A percentile compares a stretch with the other conserved stretches of the same genome.
phyloP scores from a whole-genome alignment of 2,797 vertebrate genomes.

The Melanotaenia parkinsoni region DNA sequence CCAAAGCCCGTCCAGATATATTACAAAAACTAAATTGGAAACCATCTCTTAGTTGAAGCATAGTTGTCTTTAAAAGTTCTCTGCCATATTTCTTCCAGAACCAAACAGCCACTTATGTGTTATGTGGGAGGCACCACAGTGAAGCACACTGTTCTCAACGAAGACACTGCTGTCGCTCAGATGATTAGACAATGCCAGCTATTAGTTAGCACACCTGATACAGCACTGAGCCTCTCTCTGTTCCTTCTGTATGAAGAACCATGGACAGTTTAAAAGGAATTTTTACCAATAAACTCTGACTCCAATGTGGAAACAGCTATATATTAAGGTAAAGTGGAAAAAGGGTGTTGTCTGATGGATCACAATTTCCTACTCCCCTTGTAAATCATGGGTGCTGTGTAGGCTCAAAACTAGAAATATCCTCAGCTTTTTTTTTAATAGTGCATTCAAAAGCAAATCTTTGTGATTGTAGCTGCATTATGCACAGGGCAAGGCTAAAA shows the following conservation, averaged over 20 bases:
- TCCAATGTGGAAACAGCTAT: too few species aligned
- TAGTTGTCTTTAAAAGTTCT: not conserved
- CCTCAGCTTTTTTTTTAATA: too few species aligned
- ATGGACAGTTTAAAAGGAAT: not conserved
- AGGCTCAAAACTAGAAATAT: too few species aligned
- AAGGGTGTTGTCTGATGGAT: too few species aligned
- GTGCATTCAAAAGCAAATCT: too few species aligned
- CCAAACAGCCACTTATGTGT: not conserved
- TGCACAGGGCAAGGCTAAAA: too few species aligned
- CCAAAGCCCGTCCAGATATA: not conserved
- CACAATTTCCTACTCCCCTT: too few species aligned
- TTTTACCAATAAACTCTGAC: too few species aligned
- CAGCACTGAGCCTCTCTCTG: not conserved
- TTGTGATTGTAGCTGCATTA: too few species aligned
- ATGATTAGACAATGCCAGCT: not conserved
- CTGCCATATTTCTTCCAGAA: not conserved
- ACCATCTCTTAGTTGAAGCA: not conserved
- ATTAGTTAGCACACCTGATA: not conserved
- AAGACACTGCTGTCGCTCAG: not conserved
- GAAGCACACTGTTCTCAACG: not conserved
- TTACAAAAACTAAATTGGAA: not conserved
- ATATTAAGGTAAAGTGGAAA: too few species aligned
- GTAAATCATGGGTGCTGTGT: too few species aligned
- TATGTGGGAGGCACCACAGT: not conserved
- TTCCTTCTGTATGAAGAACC: too few species aligned